Conservation (phyloP, 2,113 vertebrate genomes). For the Tenebrosternarchus preto region DNA sequence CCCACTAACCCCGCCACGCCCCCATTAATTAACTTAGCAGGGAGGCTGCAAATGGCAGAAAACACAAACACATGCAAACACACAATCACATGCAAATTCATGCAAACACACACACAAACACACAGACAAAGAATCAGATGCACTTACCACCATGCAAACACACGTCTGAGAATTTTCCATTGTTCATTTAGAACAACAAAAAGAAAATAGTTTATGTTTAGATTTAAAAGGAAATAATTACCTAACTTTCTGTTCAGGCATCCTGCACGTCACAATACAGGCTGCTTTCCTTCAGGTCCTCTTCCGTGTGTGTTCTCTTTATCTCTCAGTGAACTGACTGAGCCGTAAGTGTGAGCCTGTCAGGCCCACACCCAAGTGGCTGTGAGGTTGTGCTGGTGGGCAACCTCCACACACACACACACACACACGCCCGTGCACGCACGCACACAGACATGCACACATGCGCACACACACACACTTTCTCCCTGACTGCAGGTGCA, state of each 20-base stretch:
- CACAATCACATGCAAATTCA: conserved; percentile 32
- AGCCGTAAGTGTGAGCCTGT: not conserved
- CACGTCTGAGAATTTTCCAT: not conserved
- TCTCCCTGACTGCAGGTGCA: not conserved
- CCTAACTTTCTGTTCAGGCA: conserved; percentile 75
- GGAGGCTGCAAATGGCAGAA: conserved; percentile 69
- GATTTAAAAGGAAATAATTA: conserved; percentile 50
- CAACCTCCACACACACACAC: not conserved
- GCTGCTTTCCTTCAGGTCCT: conserved; percentile 32
- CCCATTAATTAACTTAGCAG: conserved; percentile 88
- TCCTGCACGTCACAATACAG: conserved; percentile 55
- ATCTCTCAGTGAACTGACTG: not conserved
- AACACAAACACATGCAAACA: conserved; percentile 57
- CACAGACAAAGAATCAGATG: not conserved
- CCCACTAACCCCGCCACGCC: conserved; percentile 88
- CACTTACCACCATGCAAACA: not conserved
- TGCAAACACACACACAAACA: conserved; percentile 18
- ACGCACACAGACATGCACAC: not conserved
- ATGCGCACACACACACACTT: not conserved
- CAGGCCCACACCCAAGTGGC: not conserved
- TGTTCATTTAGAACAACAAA: not conserved
- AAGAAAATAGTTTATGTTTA: not conserved
- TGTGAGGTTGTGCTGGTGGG: not conserved
- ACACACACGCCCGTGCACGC: not conserved
- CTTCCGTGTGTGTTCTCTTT: not conserved